Evolutionary conservation across 2,888 invertebrate genomes (phyloP).

Genomic region (Hypselothyrea guttata): DNA sequence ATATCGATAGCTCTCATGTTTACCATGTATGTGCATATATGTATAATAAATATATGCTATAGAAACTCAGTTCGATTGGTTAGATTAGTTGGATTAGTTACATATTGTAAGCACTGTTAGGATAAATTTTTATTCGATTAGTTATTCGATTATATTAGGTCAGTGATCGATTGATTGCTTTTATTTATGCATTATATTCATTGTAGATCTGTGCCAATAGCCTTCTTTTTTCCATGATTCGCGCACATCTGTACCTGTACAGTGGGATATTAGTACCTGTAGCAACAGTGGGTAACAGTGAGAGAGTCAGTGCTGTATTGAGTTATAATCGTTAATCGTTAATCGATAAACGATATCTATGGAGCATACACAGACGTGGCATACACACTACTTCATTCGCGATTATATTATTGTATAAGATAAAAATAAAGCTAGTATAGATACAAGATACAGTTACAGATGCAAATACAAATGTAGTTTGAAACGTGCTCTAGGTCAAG

Average conservation of each 20-base stretch:
- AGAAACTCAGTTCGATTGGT: constrained; percentile 19
- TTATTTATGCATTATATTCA: constrained; percentile 25
- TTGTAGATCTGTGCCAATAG: constrained; percentile 80
- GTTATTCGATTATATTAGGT: constrained; percentile 26
- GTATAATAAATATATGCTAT: constrained; percentile 17
- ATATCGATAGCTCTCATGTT: constrained; percentile 8
- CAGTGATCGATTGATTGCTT: constrained; percentile 12
- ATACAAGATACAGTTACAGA: neutral
- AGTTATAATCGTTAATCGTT: constrained; percentile 15
- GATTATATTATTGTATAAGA: constrained; percentile 18
- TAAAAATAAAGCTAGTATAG: constrained; percentile 11
- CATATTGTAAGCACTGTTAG: constrained; percentile 5
- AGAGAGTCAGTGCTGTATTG: constrained; percentile 38
- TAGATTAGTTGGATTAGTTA: constrained; percentile 21
- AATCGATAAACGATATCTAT: too few relatives aligned
- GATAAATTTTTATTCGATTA: constrained; percentile 17
- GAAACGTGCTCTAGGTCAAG: constrained; percentile 48
- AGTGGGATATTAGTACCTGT: constrained; percentile 43
- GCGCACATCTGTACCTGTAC: constrained; percentile 46
- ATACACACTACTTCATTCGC: constrained; percentile 48
- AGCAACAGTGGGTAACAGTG: constrained; percentile 41
- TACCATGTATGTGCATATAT: too few relatives aligned
- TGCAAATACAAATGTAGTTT: constrained; percentile 7
- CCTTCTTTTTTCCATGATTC: constrained; percentile 68
- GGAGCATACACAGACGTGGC: constrained; percentile 29